Conservation (phyloP, 2,797 vertebrate genomes). For the Mastacembelus armatus region DNA sequence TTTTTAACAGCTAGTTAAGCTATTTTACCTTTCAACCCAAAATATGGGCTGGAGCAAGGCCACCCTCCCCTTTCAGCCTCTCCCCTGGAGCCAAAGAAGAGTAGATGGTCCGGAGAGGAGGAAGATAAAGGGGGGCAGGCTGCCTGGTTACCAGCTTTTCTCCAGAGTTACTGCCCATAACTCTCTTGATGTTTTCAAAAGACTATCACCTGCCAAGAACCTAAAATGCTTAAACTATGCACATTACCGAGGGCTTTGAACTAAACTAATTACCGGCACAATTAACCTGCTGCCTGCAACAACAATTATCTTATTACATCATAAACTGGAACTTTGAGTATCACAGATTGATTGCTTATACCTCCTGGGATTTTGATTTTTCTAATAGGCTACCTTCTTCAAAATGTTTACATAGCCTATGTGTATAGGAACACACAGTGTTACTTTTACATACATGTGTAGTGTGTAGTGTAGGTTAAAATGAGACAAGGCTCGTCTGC, state of each 20-base stretch:
- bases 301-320: conserved; percentile 80
- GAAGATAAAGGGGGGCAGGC: conserved; percentile 13
- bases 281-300: conserved; percentile 74
- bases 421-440: background rate
- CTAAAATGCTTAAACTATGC: conserved; percentile 52
- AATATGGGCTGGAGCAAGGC: conserved; percentile 66
- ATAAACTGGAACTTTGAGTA: conserved; percentile 67
- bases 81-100: conserved; percentile 63
- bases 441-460: conserved; percentile 46
- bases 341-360: conserved; percentile 51
- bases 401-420: background rate
- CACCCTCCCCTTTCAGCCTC: conserved; percentile 61
- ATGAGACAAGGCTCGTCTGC: conserved; percentile 31
- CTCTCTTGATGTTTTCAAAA: conserved; percentile 55
- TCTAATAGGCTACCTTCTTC: background rate
- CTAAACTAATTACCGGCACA: conserved; percentile 67
- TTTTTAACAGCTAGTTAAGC: conserved; percentile 71
- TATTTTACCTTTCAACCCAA: conserved; percentile 77
- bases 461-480: conserved; percentile 36
- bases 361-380: conserved; percentile 6
- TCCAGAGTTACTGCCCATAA: conserved; percentile 50
- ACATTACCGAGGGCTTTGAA: conserved; percentile 67
- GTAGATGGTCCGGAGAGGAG: conserved; percentile 52
- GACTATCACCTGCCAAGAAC: conserved; percentile 70
- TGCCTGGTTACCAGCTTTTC: conserved; percentile 52